Conservation (phyloP, 2,888 invertebrate species). For the Chironomus tentans region DNA sequence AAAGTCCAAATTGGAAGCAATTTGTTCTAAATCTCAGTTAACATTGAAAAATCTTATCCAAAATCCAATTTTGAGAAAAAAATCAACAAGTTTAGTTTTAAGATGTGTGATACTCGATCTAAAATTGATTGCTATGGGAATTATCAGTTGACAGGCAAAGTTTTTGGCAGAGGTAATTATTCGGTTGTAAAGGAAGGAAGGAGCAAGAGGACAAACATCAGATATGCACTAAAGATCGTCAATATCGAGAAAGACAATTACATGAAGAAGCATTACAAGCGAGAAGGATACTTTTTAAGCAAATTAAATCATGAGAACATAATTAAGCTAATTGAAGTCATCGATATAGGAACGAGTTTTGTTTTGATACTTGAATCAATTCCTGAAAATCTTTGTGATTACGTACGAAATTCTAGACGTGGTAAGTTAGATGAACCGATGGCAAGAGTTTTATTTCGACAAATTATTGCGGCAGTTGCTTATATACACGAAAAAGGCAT, state of each 20-base stretch:
- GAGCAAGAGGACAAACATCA: slow-evolving; percentile 56
- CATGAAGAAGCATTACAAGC: slow-evolving; percentile 57
- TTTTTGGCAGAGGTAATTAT: slow-evolving; percentile 67
- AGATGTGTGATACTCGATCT: no score
- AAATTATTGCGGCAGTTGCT: slow-evolving; percentile 56
- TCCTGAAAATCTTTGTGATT: slow-evolving; percentile 55
- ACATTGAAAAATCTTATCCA: background rate
- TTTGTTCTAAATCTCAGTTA: no score
- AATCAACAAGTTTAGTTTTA: background rate
- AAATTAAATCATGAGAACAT: slow-evolving; percentile 63
- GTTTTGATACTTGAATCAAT: slow-evolving; percentile 64
- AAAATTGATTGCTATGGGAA: slow-evolving; percentile 38
- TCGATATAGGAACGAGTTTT: slow-evolving; percentile 56
- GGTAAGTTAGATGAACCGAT: slow-evolving; percentile 49
- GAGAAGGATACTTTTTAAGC: slow-evolving; percentile 62
- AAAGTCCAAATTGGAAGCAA: no score
- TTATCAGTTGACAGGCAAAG: slow-evolving; percentile 59
- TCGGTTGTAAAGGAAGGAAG: slow-evolving; percentile 65
- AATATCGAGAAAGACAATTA: slow-evolving; percentile 53
- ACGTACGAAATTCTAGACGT: slow-evolving; percentile 50
- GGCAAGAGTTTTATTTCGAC: slow-evolving; percentile 51
- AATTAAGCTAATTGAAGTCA: slow-evolving; percentile 60
- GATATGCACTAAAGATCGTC: slow-evolving; percentile 44
- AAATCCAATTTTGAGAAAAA: background rate
- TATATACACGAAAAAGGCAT: slow-evolving; percentile 60